Base-by-base conservation (phyloP, 1,140 invertebrate genomes). In the Atta texana region DNA sequence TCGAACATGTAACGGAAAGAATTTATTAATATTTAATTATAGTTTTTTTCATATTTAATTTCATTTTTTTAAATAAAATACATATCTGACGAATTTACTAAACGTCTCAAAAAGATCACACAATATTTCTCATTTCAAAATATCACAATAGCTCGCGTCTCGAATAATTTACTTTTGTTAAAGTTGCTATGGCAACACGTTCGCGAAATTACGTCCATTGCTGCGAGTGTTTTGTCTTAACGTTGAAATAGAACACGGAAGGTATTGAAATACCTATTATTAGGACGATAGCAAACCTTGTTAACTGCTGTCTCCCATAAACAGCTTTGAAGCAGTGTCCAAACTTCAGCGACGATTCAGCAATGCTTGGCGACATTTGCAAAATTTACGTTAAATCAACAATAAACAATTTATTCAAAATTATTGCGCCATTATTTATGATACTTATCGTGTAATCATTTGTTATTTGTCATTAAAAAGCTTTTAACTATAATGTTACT, bases 331-430 rank as follows among this genome's bases (percentile, higher is more conserved):
- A 57, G 31, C 51, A 28, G 8, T 31, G 21, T 72, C 66, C 78
- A 28, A 49, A 21, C 21, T 44, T 53, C 64, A 28, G 6, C 5
- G 21, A 31, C 44, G 18, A 31, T 72, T 31, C 0, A 81, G 53
- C 21, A 28, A n/a, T 81, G n/a, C 28, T 55, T 55, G 64, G 6
- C 21, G n/a, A 3, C 10, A 80, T 55, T 69, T 7, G 16, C 77
- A 21, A 81, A 34, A 64, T 77, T 77, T 77, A 44, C n/a, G 8
- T 69, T 24, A 49, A 69, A 74, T 72, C 44, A 72, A 55, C 71
- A 55, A 53, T 69, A 49, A 51, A 69, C 71, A 74, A 75, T 57
- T 55, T 24, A 39, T 55, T 39, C 53, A 8, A 75, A 39, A 75
- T 34, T 59, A 75, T 59, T n/a, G n/a, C 18, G n/a, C 1, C 31